Conservation (phyloP, 2,888 invertebrate genomes). For the Rhodophaea formosa region DNA sequence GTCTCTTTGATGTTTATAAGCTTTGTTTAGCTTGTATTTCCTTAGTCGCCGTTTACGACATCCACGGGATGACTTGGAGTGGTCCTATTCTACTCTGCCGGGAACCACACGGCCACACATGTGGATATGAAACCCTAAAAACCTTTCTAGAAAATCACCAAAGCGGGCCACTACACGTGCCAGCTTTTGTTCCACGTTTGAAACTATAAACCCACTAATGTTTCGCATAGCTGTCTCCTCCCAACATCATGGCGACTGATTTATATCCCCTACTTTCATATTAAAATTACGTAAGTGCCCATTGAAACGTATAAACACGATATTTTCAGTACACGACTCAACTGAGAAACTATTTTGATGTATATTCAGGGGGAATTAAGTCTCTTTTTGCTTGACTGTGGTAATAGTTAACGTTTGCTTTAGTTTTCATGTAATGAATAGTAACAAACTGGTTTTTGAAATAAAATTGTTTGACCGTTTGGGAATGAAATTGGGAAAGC, state of each 20-base stretch:
- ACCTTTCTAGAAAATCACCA: too few relatives aligned
- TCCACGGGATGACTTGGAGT: too few relatives aligned
- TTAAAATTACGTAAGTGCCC: conserved; percentile 20
- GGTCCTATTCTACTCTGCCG: too few relatives aligned
- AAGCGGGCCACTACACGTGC: too few relatives aligned
- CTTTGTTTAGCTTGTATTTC: too few relatives aligned
- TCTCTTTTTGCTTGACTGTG: neutral
- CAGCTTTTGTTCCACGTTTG: neutral
- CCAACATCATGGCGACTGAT: conserved; percentile 17
- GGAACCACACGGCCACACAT: too few relatives aligned
- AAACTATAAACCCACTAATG: conserved; percentile 16
- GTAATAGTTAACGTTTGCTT: neutral
- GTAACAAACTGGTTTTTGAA: neutral
- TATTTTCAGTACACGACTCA: neutral
- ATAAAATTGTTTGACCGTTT: neutral
- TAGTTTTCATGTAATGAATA: neutral
- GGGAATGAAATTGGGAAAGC: neutral
- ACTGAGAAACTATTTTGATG: neutral
- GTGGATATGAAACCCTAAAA: too few relatives aligned
- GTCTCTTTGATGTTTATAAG: too few relatives aligned
- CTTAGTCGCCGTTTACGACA: too few relatives aligned
- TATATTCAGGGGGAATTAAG: neutral
- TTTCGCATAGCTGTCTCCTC: conserved; percentile 19
- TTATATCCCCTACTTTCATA: conserved; percentile 21
- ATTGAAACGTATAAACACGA: neutral